phyloP scores from a whole-genome alignment of 1,140 invertebrate species.

The Gryon sp. region DNA sequence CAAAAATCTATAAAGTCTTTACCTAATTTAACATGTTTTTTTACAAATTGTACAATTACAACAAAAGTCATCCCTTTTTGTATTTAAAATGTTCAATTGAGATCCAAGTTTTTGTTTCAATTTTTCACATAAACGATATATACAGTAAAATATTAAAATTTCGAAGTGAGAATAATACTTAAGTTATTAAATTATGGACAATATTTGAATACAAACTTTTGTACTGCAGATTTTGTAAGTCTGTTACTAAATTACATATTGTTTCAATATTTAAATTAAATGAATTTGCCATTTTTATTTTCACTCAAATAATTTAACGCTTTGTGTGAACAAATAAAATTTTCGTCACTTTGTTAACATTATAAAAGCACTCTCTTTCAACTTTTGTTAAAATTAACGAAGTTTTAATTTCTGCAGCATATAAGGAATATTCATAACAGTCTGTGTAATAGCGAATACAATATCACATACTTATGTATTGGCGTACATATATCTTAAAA shows the following conservation, averaged over 20 bases:
- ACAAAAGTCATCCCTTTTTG: too few species aligned
- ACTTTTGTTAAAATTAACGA: not conserved
- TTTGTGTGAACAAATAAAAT: not conserved
- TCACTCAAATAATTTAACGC: not conserved
- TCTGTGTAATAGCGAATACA: slow-evolving; percentile 48
- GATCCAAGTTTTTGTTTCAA: too few species aligned
- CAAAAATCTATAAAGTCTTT: slow-evolving; percentile 31
- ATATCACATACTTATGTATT: not conserved
- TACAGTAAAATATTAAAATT: too few species aligned
- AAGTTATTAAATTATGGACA: too few species aligned
- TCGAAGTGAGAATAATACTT: too few species aligned
- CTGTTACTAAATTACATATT: too few species aligned
- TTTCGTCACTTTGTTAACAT: not conserved
- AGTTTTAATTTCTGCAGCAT: not conserved
- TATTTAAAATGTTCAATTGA: too few species aligned
- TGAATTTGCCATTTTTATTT: too few species aligned
- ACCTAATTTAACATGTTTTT: slow-evolving; percentile 22
- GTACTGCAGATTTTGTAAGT: too few species aligned
- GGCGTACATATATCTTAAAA: not conserved
- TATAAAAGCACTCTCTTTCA: slow-evolving; percentile 1
- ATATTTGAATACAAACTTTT: too few species aligned
- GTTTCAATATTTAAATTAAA: too few species aligned
- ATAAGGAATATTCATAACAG: slow-evolving; percentile 29
- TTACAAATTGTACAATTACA: slow-evolving; percentile 39
- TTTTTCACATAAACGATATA: too few species aligned